A percentile compares a stretch with the other conserved stretches of the same genome.
These are phyloP conservation scores for Taurulus bubalis DNA, from an alignment of 2,113 vertebrate species.

Conservation along the genomic window DNA sequence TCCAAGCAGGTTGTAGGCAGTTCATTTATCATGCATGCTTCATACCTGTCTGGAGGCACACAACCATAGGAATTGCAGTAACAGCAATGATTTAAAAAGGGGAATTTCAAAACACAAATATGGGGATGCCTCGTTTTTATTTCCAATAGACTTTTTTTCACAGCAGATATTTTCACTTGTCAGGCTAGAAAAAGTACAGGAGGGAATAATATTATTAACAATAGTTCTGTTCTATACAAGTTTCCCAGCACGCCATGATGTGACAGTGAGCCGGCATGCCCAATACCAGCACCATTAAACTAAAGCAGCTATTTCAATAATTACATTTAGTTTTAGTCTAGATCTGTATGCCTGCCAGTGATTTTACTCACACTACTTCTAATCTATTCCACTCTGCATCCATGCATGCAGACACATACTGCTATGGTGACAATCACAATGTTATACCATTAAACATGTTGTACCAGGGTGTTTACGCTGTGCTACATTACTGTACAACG, in stretches of 20 bases:
- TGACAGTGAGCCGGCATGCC: not conserved
- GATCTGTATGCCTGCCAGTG: not conserved
- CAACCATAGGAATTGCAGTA: conserved; percentile 10
- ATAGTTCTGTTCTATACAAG: not conserved
- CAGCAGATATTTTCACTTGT: not conserved
- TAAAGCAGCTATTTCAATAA: not conserved
- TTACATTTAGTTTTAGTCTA: not conserved
- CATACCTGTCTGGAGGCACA: conserved; percentile 9
- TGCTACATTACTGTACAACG: not conserved
- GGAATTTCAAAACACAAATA: conserved; percentile 3
- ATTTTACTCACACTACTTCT: not conserved
- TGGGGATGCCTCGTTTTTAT: not conserved
- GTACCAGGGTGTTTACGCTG: not conserved
- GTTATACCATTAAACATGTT: not conserved
- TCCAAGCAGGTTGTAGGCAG: not conserved
- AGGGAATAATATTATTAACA: not conserved
- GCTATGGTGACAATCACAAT: not conserved
- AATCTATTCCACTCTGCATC: not conserved
- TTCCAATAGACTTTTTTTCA: not conserved
- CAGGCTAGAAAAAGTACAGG: not conserved
- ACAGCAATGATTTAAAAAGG: not conserved
- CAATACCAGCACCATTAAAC: not conserved
- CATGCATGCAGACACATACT: not conserved
- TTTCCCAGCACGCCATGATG: not conserved
- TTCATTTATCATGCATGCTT: conserved; percentile 6